A percentile compares a stretch with the other conserved stretches of the same genome.
These are phyloP conservation scores for Oreochromis tanganicae DNA, from an alignment of 2,113 vertebrate genomes.

Conservation along the genomic window DNA sequence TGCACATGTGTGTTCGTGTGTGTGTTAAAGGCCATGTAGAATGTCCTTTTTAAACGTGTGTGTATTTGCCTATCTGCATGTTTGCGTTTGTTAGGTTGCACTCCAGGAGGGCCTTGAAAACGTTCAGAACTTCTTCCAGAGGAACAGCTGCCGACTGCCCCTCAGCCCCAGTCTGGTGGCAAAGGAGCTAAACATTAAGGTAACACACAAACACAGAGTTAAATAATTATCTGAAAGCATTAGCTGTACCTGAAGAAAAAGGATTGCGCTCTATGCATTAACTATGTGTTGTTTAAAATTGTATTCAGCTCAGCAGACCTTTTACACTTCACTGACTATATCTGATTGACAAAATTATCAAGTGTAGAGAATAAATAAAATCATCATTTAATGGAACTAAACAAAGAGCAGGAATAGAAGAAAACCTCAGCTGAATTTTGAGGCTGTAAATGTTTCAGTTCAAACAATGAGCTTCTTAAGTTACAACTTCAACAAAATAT, in stretches of 20 bases:
- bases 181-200: slow-evolving; percentile 93
- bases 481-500: not conserved
- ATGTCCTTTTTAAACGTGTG: not conserved
- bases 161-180: slow-evolving; percentile 92
- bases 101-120: slow-evolving; percentile 90
- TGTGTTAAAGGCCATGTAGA: not conserved
- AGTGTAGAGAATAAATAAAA: not conserved
- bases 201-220: slow-evolving; percentile 35
- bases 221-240: not conserved
- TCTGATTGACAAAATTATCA: not conserved
- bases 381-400: not conserved
- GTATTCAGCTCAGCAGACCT: not conserved
- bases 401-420: not conserved
- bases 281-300: not conserved
- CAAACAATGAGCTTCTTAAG: not conserved
- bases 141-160: slow-evolving; percentile 85
- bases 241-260: not conserved
- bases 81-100: slow-evolving; percentile 72
- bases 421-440: not conserved
- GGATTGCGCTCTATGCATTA: not conserved
- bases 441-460: not conserved
- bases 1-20: not conserved
- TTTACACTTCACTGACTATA: not conserved
- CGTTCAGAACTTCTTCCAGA: slow-evolving; percentile 89
- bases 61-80: not conserved